Evolutionary conservation across 1,140 invertebrate genomes (phyloP).

Genomic region (Papilio xuthus): DNA sequence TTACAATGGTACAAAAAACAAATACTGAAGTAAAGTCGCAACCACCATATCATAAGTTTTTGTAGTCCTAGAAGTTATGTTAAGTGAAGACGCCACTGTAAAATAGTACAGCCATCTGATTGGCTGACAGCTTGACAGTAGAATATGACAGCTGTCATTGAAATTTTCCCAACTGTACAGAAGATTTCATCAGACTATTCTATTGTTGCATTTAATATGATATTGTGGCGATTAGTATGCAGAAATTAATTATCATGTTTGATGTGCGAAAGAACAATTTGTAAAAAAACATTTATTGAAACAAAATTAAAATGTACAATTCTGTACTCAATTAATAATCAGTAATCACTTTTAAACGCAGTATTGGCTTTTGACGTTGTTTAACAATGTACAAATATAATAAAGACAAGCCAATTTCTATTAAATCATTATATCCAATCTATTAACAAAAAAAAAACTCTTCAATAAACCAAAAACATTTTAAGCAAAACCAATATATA

Average conservation of each 20-base stretch:
- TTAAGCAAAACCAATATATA: slow-evolving; percentile 1
- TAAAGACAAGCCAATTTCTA: not conserved
- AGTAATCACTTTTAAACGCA: not conserved
- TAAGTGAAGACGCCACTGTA: not conserved
- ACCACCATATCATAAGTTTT: not conserved
- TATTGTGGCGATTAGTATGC: not conserved
- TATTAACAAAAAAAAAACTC: slow-evolving; percentile 2
- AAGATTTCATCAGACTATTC: not conserved
- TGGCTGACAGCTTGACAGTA: not conserved
- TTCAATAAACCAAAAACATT: slow-evolving; percentile 4
- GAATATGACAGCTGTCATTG: not conserved
- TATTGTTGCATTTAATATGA: slow-evolving; percentile 5
- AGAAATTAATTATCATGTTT: no score
- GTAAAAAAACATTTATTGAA: not conserved
- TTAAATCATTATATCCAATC: not conserved
- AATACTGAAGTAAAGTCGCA: slow-evolving; percentile 57
- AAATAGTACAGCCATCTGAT: not conserved
- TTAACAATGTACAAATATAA: not conserved
- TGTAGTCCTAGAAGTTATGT: no score
- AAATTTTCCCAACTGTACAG: not conserved
- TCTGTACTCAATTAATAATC: not conserved
- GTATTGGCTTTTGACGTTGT: not conserved
- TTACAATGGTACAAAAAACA: slow-evolving; percentile 66
- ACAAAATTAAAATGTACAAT: slow-evolving; percentile 13
- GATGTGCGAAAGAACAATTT: not conserved